These are phyloP conservation scores for Anguilla rostrata DNA, from an alignment of 2,113 vertebrate species.

Conservation along the genomic window DNA sequence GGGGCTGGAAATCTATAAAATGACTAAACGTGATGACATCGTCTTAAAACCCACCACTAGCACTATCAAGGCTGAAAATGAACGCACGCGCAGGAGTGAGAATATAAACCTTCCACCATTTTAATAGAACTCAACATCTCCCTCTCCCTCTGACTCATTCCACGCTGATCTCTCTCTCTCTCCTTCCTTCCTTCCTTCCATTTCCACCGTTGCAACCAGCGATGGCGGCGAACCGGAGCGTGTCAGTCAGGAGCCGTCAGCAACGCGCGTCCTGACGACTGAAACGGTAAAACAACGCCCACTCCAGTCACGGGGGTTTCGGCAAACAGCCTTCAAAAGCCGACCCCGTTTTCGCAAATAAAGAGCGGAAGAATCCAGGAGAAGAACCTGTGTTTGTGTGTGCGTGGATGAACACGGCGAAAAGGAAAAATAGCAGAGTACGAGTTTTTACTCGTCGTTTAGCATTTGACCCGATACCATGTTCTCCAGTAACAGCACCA, in stretches of 20 bases:
- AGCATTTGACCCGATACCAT: background rate
- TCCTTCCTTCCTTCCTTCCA: background rate
- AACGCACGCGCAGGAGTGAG: background rate
- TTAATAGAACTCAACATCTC: background rate
- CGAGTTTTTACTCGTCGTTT: background rate
- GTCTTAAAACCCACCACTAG: background rate
- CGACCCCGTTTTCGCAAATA: background rate
- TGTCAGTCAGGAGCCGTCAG: background rate
- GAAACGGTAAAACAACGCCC: constrained; percentile 8
- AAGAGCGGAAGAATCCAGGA: background rate
- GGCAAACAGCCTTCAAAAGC: background rate
- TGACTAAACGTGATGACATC: background rate
- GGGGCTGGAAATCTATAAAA: background rate
- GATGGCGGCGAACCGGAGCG: background rate
- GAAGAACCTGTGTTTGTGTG: background rate
- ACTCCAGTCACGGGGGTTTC: constrained; percentile 18
- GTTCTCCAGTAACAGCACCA: background rate
- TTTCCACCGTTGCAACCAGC: background rate
- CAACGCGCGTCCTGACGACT: background rate
- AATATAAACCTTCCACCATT: background rate
- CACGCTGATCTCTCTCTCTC: background rate
- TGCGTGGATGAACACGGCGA: background rate
- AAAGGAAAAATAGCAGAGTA: background rate
- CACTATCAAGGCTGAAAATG: background rate
- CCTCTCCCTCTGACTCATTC: constrained; percentile 4